Base-by-base conservation (phyloP, 2,797 vertebrate genomes). In the Phyllotis vaccarum region DNA sequence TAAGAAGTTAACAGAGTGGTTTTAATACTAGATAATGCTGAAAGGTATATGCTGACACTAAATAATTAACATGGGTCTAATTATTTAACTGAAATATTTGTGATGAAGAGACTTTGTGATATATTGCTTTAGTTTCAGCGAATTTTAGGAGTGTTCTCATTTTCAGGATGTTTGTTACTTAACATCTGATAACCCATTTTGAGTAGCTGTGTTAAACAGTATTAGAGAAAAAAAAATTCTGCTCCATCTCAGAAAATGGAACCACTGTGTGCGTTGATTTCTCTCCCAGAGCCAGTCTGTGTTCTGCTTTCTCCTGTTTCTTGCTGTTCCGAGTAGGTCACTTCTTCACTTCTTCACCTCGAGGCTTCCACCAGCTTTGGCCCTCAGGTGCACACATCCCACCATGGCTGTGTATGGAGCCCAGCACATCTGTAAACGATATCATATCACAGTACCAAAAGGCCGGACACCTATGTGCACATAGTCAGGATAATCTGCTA, bases 141-240 rank as follows among this genome's bases (percentile, higher is more conserved):
- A 19, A 52, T 40, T 40, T 95, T 93, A 56, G 22, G 70, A 64
- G 49, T 22, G 21, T 70, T 72, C 87, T 60, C 34, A 37, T 0
- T 93, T 93, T 92, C 46, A 37, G 21, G 70, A 29, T 83, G 31
- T 92, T 70, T 86, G n/a, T 75, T 90, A 62, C 29, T 75, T 91
- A 6, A 3, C 40, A 90, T 75, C 16, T 31, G 37, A 14, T 37
- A 83, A n/a, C 49, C n/a, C 6, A 0, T 75, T 91, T 49, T 49
- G 78, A 75, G 74, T 17, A 81, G 22, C n/a, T 85, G 2, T 49
- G n/a, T 79, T 66, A 87, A 80, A 81, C n/a, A n/a, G 12, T 21
- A 13, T 49, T 58, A 22, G 8, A 29, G 66, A 13, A 19, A 11
- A 92, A 49, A 79, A 40, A 21, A 21, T 68, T 81, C 64, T 87